Conservation (phyloP, 2,113 vertebrate genomes). For the Petrocephalus microphthalmus region DNA sequence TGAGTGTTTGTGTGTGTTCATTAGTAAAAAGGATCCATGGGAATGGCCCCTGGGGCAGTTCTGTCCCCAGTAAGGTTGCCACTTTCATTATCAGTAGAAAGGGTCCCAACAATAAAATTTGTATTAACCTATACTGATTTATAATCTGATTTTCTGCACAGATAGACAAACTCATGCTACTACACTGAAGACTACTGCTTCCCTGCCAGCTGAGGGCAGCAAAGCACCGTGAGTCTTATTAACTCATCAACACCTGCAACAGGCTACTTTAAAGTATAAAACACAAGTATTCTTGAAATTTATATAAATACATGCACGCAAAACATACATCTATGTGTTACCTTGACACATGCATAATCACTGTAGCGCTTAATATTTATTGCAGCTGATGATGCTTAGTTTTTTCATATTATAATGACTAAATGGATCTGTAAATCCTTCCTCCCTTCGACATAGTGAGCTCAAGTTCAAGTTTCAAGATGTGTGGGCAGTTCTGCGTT, state of each 20-base stretch:
- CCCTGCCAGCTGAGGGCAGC: neutral
- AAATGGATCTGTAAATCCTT: neutral
- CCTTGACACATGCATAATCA: neutral
- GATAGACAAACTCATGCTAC: neutral
- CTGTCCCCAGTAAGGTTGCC: neutral
- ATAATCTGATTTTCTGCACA: neutral
- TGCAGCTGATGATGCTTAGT: neutral
- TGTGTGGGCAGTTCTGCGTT: constrained; percentile 43
- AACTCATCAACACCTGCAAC: neutral
- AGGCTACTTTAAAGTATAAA: neutral
- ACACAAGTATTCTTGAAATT: neutral
- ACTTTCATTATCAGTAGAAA: neutral
- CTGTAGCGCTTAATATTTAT: neutral
- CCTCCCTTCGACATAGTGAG: neutral
- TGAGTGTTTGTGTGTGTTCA: neutral
- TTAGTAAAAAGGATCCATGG: neutral
- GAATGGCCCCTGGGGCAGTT: neutral
- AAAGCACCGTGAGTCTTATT: neutral
- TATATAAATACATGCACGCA: neutral
- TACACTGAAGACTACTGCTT: neutral
- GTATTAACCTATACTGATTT: neutral
- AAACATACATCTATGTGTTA: neutral
- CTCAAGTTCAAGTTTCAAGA: neutral
- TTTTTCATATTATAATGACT: neutral
- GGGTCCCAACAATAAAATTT: neutral